Conservation (phyloP, 2,797 vertebrate genomes). For the Channa striata region DNA sequence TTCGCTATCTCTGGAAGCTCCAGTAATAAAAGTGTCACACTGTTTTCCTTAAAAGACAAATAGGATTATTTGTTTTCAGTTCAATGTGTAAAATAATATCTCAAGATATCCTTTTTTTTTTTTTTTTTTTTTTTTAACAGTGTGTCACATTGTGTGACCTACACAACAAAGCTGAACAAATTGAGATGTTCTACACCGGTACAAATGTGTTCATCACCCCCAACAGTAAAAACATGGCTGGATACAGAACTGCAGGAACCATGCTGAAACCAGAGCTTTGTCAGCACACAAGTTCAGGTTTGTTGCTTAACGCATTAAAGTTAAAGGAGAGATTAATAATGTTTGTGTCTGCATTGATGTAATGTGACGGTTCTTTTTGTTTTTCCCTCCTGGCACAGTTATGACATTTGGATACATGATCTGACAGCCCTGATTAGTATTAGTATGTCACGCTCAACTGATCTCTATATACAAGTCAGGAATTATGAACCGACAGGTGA, state of each 20-base stretch:
- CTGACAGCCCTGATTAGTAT: no score
- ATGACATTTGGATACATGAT: no score
- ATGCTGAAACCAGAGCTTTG: no score
- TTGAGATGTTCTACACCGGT: no score
- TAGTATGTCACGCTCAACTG: conserved; percentile 17
- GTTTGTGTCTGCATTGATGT: background rate
- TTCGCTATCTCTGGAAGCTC: background rate
- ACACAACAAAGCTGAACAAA: no score
- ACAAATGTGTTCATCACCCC: no score
- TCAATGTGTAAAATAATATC: conserved; percentile 15
- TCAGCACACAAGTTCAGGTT: no score
- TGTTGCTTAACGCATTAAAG: no score
- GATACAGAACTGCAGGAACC: no score
- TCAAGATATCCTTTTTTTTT: background rate
- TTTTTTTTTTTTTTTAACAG: no score
- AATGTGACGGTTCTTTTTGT: background rate
- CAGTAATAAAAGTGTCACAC: background rate
- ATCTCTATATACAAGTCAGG: conserved; percentile 37
- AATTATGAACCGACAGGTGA: conserved; percentile 27
- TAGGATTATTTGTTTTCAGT: background rate
- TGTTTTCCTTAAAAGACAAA: background rate
- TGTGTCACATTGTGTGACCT: no score
- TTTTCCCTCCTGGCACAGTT: background rate
- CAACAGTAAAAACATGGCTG: no score
- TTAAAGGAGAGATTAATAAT: background rate